Conservation (phyloP, 2,113 vertebrate species). For the Seriola quinqueradiata region DNA sequence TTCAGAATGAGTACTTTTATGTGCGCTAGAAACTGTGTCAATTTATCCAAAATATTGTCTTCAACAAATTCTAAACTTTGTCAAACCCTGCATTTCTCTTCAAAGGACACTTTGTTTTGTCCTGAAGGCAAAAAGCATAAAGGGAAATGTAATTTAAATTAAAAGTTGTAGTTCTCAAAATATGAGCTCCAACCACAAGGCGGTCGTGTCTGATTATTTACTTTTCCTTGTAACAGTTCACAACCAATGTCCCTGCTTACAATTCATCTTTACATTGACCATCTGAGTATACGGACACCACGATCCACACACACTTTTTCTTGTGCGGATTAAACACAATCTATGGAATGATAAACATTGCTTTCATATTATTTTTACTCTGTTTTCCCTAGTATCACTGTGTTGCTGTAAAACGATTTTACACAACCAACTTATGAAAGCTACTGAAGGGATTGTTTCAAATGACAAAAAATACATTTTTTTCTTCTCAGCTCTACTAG, state of each 20-base stretch:
- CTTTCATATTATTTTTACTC: too few relatives aligned
- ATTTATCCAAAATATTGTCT: slow-evolving; percentile 7
- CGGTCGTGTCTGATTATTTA: neutral
- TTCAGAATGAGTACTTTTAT: neutral
- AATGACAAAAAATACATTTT: too few relatives aligned
- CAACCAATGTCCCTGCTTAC: neutral
- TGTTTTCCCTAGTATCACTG: neutral
- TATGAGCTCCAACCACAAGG: neutral
- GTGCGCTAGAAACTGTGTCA: neutral
- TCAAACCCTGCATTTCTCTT: slow-evolving; percentile 1
- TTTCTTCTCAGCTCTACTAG: too few relatives aligned
- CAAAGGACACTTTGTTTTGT: slow-evolving; percentile 2
- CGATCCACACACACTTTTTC: too few relatives aligned
- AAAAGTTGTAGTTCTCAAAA: neutral
- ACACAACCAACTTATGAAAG: neutral
- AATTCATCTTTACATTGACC: too few relatives aligned
- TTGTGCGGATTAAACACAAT: too few relatives aligned
- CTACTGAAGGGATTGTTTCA: neutral
- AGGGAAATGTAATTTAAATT: neutral
- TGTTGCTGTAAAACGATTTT: neutral
- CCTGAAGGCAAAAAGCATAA: neutral
- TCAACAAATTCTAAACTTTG: neutral
- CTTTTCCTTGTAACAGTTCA: neutral
- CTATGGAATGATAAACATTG: too few relatives aligned
- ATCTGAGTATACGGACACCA: too few relatives aligned